phyloP scores from a whole-genome alignment of 1,140 invertebrate genomes.

The Helicoverpa armigera region DNA sequence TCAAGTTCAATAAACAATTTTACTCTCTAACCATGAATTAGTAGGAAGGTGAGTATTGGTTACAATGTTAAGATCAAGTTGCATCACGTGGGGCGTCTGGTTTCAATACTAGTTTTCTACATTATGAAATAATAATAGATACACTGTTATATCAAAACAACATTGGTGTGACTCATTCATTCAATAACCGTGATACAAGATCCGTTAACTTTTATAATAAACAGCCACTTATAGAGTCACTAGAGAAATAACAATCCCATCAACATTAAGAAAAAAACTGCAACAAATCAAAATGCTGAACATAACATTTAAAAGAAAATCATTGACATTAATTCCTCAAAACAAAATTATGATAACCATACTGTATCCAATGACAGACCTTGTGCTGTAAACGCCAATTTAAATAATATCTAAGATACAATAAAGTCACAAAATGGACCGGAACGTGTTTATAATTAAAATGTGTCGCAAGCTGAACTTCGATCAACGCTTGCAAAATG shows the following conservation, averaged over 20 bases:
- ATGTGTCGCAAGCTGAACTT: constrained; percentile 34
- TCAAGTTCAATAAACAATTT: constrained; percentile 22
- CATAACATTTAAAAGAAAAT: neutral
- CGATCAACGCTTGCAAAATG: constrained; percentile 18
- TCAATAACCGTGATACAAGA: too few relatives aligned
- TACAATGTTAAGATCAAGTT: constrained; percentile 39
- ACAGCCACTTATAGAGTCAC: too few relatives aligned
- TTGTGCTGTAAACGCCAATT: constrained; percentile 14
- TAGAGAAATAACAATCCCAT: too few relatives aligned
- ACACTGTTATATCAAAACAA: too few relatives aligned
- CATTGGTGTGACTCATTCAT: too few relatives aligned
- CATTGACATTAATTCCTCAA: constrained; percentile 3
- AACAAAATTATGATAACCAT: neutral
- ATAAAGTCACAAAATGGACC: constrained; percentile 28
- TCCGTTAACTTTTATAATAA: too few relatives aligned
- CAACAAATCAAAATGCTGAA: neutral
- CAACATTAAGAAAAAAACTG: too few relatives aligned
- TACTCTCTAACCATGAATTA: constrained; percentile 11
- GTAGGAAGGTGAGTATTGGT: neutral
- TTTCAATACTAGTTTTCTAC: constrained; percentile 16
- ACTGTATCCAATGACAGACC: constrained; percentile 10
- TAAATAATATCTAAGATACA: constrained; percentile 28
- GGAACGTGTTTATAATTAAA: constrained; percentile 35
- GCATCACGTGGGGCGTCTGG: neutral
- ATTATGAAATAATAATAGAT: too few relatives aligned